Percentiles rank a stretch among this genome's conserved stretches.
These are phyloP conservation scores for Drosophila arizonae DNA, from an alignment of 1,140 invertebrate genomes.

Conservation along the genomic window DNA sequence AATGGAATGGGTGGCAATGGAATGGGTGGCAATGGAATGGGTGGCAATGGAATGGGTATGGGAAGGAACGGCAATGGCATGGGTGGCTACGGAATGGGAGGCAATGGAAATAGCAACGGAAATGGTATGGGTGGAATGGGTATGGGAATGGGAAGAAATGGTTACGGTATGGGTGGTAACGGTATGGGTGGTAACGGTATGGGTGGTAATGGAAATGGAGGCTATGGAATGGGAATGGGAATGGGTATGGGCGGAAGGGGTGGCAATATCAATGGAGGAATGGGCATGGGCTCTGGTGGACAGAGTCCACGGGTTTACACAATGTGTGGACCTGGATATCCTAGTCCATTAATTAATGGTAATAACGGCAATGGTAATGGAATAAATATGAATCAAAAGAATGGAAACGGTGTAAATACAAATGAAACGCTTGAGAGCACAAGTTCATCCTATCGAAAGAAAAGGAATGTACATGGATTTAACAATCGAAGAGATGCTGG, in stretches of 20 bases:
- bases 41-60: no score
- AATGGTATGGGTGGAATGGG: not conserved
- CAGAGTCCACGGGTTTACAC: not conserved
- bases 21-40: not conserved
- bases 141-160: not conserved
- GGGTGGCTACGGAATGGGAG: not conserved
- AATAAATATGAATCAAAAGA: conserved; percentile 1
- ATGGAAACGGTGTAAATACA: not conserved
- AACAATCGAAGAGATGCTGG: not conserved
- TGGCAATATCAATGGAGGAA: not conserved
- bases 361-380: not conserved
- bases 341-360: no score
- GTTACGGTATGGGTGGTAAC: not conserved
- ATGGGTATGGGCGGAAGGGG: conserved; percentile 17
- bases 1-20: conserved; percentile 1
- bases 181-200: conserved; percentile 30
- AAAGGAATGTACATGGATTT: conserved; percentile 8
- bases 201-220: no score
- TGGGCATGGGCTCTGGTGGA: not conserved
- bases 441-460: not conserved
- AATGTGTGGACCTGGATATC: not conserved
- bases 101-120: not conserved
- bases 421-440: not conserved
- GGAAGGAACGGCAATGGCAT: not conserved
- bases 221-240: not conserved